Conservation (phyloP, 1,140 invertebrate genomes). For the Agrilus planipennis region DNA sequence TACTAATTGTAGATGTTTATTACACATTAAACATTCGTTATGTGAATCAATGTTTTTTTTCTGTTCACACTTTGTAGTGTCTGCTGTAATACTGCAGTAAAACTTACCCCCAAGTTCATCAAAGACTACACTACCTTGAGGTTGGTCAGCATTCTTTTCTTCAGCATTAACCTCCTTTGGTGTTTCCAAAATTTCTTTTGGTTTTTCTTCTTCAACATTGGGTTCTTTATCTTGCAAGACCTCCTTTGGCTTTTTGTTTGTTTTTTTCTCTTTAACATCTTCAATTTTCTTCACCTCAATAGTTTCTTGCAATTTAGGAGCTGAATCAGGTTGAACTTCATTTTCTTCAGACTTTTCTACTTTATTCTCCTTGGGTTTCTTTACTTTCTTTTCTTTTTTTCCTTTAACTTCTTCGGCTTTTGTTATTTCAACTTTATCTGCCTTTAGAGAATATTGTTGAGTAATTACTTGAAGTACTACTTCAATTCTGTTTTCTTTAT, state of each 20-base stretch:
- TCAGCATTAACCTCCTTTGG: conserved; percentile 1
- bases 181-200: neutral
- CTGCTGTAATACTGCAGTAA: neutral
- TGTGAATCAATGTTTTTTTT: no score
- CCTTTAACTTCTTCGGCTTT: conserved; percentile 31
- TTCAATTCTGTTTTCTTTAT: conserved; percentile 16
- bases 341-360: conserved; percentile 12
- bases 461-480: conserved; percentile 28
- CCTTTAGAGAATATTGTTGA: conserved; percentile 34
- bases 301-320: neutral
- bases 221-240: no score
- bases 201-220: neutral
- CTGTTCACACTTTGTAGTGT: no score
- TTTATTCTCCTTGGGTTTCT: conserved; percentile 25
- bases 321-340: conserved; percentile 9
- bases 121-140: conserved; percentile 36
- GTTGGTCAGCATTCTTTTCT: conserved; percentile 1
- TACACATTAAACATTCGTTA: no score
- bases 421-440: conserved; percentile 27
- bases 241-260: neutral
- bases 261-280: neutral
- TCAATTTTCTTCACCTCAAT: neutral
- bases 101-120: conserved; percentile 57
- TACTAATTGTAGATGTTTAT: neutral
- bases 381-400: conserved; percentile 34